Evolutionary conservation across 2,888 invertebrate species (phyloP).

Genomic region (Labia minor): DNA sequence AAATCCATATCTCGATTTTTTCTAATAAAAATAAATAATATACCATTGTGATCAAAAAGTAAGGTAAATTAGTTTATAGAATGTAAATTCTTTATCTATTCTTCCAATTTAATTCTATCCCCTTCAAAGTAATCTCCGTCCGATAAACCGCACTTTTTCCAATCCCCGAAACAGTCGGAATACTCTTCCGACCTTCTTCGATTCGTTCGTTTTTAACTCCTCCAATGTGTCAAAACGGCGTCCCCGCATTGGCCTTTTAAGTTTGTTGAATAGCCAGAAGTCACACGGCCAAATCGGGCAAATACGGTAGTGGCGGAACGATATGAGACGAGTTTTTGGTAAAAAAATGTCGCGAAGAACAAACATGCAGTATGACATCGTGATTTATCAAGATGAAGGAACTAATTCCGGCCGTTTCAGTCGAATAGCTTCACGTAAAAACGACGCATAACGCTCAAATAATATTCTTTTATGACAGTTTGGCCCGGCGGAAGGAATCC

Average conservation of each 20-base stretch:
- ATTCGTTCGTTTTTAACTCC: background rate
- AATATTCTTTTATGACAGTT: slow-evolving; percentile 9
- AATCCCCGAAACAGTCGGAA: background rate
- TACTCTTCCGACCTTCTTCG: background rate
- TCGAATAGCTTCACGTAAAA: background rate
- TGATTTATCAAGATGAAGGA: background rate
- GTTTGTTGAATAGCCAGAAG: background rate
- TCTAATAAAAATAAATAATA: no score
- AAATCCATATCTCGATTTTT: no score
- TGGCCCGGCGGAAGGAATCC: background rate
- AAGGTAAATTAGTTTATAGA: background rate
- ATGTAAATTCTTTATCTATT: no score
- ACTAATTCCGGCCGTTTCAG: background rate
- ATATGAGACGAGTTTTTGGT: background rate
- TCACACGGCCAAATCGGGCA: background rate
- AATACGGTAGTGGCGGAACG: background rate
- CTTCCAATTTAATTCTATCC: no score
- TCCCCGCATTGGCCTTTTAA: background rate
- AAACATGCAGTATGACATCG: background rate
- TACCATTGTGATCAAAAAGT: background rate
- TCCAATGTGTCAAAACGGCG: background rate
- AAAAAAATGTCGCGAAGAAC: background rate
- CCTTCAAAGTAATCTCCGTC: no score
- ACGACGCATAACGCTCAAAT: background rate
- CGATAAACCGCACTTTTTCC: background rate